Base-by-base conservation (phyloP, 2,797 vertebrate species). In the Spatula clypeata region DNA sequence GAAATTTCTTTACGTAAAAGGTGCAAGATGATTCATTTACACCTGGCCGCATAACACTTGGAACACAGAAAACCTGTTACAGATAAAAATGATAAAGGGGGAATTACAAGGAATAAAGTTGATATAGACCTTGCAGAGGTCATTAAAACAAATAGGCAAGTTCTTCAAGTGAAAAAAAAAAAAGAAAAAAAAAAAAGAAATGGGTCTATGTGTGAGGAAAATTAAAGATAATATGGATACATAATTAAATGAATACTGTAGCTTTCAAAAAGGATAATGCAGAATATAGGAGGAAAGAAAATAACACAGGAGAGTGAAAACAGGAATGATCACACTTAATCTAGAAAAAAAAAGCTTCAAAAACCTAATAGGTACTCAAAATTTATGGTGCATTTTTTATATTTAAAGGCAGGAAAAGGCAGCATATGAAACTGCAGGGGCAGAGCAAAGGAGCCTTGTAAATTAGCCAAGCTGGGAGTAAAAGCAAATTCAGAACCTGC, bases 1-100 rank as follows among this genome's bases (percentile, higher is more conserved):
- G 67, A 87, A 82, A 91, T 82, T 31, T 85, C 51, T 89, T 79
- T 60, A 55, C n/a, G 53, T 66, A 62, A 75, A 92, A 67, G 16
- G 18, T 79, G 45, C 32, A 57, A 81, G 29, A 65, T 0, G 0
- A 55, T 74, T 85, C 47, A 54, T 32, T 54, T 40, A 13, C 69
- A 64, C 38, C 51, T 54, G 49, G 27, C 49, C 23, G 20, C 36
- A 8, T 54, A 54, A 21, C 38, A 71, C 29, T 24, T 53, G 24
- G 27, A 93, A 40, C 47, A 61, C 24, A 49, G 36, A 89, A 87
- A 85, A 26, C 8, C 29, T 65, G 2, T 34, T 60, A 61, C 21
- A 51, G 13, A 32, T 27, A 79, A 31, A 85, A 91, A 82, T 13
- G 6, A 40, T 76, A 92, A 79, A 57, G 24, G 11, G 5, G 2